Conservation (phyloP, 2,888 invertebrate species). For the Endotricha flammealis region DNA sequence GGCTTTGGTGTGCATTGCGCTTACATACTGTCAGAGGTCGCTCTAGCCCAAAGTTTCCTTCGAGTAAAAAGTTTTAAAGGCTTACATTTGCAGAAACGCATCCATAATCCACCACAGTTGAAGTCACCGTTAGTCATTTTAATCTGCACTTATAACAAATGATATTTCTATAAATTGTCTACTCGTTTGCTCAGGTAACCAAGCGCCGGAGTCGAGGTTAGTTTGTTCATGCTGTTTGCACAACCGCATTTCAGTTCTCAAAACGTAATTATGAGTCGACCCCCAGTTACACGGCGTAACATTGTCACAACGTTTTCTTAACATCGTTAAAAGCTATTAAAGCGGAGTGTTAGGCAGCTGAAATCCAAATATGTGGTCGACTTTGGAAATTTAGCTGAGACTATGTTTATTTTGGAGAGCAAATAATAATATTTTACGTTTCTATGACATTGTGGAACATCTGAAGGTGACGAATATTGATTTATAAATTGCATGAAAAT, state of each 20-base stretch:
- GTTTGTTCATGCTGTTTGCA: slow-evolving; percentile 44
- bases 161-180: too few species aligned
- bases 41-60: too few species aligned
- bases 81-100: too few species aligned
- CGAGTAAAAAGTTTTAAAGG: too few species aligned
- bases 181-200: slow-evolving; percentile 26
- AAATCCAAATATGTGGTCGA: slow-evolving; percentile 31
- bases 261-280: slow-evolving; percentile 57
- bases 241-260: slow-evolving; percentile 57
- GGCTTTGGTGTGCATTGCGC: too few species aligned
- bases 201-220: slow-evolving; percentile 30
- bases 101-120: too few species aligned
- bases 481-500: too few species aligned
- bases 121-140: too few species aligned
- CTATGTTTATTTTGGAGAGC: slow-evolving; percentile 33
- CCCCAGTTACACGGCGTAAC: slow-evolving; percentile 12
- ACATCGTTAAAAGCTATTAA: slow-evolving; percentile 40
- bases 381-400: slow-evolving; percentile 23
- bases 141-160: too few species aligned
- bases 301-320: slow-evolving; percentile 42
- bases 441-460: not conserved
- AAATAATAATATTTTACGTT: slow-evolving; percentile 25
- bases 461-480: too few species aligned
- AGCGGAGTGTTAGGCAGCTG: slow-evolving; percentile 32
- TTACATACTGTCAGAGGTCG: too few species aligned